Evolutionary conservation across 2,888 invertebrate genomes (phyloP).

Genomic region (Plebejus anna): DNA sequence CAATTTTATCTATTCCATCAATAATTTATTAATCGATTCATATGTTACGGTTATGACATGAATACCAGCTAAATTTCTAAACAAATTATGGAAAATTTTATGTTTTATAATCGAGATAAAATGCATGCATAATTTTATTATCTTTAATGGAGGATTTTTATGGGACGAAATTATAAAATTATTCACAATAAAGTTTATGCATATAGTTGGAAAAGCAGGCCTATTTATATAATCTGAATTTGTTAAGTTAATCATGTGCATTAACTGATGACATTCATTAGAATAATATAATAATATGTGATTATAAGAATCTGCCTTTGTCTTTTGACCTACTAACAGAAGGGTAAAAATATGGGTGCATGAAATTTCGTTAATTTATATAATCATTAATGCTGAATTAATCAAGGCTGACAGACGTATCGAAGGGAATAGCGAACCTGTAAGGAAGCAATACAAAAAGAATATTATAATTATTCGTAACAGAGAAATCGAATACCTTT

Average conservation of each 20-base stretch:
- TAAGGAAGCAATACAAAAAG: no score
- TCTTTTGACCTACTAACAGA: no score
- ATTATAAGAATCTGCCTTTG: background rate
- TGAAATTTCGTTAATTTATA: no score
- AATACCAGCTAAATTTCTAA: constrained; percentile 29
- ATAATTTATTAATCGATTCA: constrained; percentile 50
- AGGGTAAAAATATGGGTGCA: no score
- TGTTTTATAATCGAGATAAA: constrained; percentile 13
- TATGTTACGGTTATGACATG: constrained; percentile 29
- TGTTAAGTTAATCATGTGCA: background rate
- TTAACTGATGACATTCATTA: background rate
- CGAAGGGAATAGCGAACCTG: no score
- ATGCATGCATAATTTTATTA: background rate
- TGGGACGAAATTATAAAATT: background rate
- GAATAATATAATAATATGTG: background rate
- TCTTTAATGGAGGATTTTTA: constrained; percentile 4
- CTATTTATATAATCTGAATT: background rate
- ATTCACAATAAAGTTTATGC: constrained; percentile 8
- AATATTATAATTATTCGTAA: no score
- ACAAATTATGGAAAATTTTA: background rate
- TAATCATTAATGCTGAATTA: no score
- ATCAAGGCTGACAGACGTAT: no score
- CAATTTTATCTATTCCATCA: constrained; percentile 60
- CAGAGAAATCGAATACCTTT: no score
- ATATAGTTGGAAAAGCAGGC: background rate